phyloP scores from a whole-genome alignment of 2,888 invertebrate genomes.

The Petrolisthes manimaculis region DNA sequence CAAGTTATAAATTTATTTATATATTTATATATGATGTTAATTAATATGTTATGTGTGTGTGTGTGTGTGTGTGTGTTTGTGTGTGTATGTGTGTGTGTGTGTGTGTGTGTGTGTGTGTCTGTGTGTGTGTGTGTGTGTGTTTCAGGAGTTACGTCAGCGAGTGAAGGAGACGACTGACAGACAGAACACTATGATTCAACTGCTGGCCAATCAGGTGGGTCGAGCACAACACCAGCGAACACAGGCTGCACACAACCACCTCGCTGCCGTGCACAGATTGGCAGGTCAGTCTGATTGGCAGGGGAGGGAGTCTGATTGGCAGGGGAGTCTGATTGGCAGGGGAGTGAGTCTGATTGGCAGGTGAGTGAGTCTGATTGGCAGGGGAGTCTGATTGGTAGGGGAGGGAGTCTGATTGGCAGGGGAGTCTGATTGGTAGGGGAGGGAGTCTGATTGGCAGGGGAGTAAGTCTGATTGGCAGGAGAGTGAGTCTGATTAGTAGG shows the following conservation, averaged over 20 bases:
- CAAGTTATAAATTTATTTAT: too few species aligned
- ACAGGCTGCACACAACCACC: conserved; percentile 52
- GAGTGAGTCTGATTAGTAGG: too few species aligned
- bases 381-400: neutral
- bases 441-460: too few species aligned
- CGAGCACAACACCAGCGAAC: conserved; percentile 57
- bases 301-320: too few species aligned
- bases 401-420: neutral
- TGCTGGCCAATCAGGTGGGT: conserved; percentile 47
- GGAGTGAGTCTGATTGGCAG: too few species aligned
- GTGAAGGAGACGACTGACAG: conserved; percentile 38
- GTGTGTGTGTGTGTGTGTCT: neutral
- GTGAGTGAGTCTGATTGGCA: too few species aligned
- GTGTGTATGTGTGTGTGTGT: neutral
- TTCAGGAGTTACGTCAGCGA: conserved; percentile 38
- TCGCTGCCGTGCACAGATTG: conserved; percentile 47
- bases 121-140: neutral
- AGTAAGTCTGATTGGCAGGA: too few species aligned
- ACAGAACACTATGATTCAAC: conserved; percentile 44
- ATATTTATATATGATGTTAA: too few species aligned
- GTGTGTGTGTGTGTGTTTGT: neutral
- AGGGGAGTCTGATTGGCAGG: too few species aligned
- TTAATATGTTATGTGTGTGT: neutral
- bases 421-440: neutral
- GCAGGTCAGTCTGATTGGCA: conserved; percentile 36